These are phyloP conservation scores for Beroe ovata DNA, from an alignment of 37 sponge, comb jelly and placozoan genomes.

Conservation along the genomic window DNA sequence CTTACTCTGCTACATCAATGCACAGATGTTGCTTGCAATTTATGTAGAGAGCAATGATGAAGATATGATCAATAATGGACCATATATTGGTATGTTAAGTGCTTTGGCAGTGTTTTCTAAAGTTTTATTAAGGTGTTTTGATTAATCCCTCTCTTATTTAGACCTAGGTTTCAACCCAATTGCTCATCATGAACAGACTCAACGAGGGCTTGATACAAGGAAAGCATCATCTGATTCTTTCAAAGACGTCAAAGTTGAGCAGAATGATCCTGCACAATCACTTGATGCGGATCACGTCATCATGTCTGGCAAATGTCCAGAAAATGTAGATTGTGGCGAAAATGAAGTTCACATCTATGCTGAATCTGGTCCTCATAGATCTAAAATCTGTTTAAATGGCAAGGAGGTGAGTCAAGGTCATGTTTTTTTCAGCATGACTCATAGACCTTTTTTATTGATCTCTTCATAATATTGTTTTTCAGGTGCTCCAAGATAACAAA, in stretches of 20 bases:
- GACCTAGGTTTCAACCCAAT: slow-evolving; percentile 55
- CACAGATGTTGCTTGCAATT: slow-evolving; percentile 65
- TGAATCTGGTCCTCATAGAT: slow-evolving; percentile 14
- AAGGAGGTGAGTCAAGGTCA: slow-evolving; percentile 37
- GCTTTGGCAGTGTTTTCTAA: too few relatives aligned
- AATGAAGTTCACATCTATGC: slow-evolving; percentile 32
- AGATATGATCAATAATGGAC: neutral
- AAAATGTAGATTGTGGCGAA: neutral
- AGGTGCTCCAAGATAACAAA: slow-evolving; percentile 47
- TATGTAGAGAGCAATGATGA: neutral
- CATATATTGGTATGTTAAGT: neutral
- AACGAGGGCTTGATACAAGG: neutral
- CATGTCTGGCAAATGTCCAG: neutral
- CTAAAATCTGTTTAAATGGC: slow-evolving; percentile 46
- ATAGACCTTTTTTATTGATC: too few relatives aligned
- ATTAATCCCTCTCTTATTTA: too few relatives aligned
- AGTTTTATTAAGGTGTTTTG: too few relatives aligned
- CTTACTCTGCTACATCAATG: slow-evolving; percentile 50
- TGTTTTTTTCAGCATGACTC: too few relatives aligned
- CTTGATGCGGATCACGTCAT: neutral
- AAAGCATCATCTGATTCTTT: neutral
- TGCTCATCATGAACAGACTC: slow-evolving; percentile 33
- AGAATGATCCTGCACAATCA: neutral
- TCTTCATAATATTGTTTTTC: too few relatives aligned
- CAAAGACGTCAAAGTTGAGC: neutral